Base-by-base conservation (phyloP, 2,888 invertebrate genomes). In the Cybosia mesomella region DNA sequence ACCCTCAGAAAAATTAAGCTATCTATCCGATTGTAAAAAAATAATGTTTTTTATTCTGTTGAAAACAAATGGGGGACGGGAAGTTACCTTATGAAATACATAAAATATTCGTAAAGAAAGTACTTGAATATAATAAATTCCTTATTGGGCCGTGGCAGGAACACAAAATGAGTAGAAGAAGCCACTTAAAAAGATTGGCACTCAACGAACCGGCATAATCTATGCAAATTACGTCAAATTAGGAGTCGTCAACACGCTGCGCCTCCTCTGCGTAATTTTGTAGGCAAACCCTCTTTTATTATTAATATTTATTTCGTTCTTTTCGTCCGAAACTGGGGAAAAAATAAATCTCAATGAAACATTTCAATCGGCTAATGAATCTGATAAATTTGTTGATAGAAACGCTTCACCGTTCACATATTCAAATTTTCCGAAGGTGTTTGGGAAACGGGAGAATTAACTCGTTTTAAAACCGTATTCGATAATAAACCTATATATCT, bases 111-210 rank as follows among this genome's bases (percentile, higher is more conserved):
- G 83, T 82, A 84, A 85, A 87, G 84, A 83, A 86, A 81, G 83
- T 85, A 85, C 86, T 83, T 88, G 84, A 83, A 90, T 88, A 91
- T 93, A 93, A 94, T 91, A 92, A 93, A 92, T 89, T 89, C 89
- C 87, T 87, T 88, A 90, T 89, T 89, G 90, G 86, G 86, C 89
- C 88, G 86, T 88, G 89, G 87, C 85, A 90, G 91, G 83, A 90
- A 91, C 92, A 89, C 92, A 92, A 91, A 91, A 92, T 91, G 91
- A 92, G 93, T 92, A 88, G 89, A 92, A 91, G 91, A 92, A 90
- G 93, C 93, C 95, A 95, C 94, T 95, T 94, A 91, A 92, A 95
- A 94, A 95, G 94, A 95, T 94, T 95, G 94, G 92, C 94, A 95
- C 94, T 95, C 94, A 95, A 89, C 94, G 94, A 91, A 87, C 92